Evolutionary conservation across 92 coral and sea anemone genomes (phyloP).

Genomic region (Siderastrea radians): DNA sequence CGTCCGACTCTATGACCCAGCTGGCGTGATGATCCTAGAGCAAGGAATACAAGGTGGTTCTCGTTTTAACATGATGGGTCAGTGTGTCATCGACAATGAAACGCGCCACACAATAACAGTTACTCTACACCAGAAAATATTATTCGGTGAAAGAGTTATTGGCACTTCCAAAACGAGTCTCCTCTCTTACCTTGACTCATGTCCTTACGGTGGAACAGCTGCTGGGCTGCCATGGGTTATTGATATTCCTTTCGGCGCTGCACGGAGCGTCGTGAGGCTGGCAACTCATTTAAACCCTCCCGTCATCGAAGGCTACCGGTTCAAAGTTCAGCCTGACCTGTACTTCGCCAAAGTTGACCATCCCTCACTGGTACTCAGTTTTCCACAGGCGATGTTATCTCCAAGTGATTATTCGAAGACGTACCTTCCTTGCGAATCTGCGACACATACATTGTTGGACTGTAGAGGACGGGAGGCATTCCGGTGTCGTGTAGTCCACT

Average conservation of each 20-base stretch:
- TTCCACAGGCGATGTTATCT: slow-evolving; percentile 45
- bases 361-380: slow-evolving; percentile 63
- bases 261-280: slow-evolving; percentile 14
- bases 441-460: slow-evolving; percentile 60
- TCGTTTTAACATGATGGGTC: background rate
- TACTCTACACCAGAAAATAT: slow-evolving; percentile 50
- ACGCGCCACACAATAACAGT: slow-evolving; percentile 21
- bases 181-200: slow-evolving; percentile 21
- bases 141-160: slow-evolving; percentile 41
- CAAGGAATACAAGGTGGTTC: slow-evolving; percentile 15
- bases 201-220: background rate
- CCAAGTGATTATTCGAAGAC: slow-evolving; percentile 34
- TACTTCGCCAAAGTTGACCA: slow-evolving; percentile 45
- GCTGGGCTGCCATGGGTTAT: slow-evolving; percentile 16
- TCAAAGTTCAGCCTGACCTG: slow-evolving; percentile 51
- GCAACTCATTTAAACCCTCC: slow-evolving; percentile 16
- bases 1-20: background rate
- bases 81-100: slow-evolving; percentile 28
- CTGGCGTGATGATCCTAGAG: background rate
- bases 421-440: slow-evolving; percentile 56
- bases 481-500: slow-evolving; percentile 66
- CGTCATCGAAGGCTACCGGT: slow-evolving; percentile 20
- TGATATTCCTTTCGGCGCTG: slow-evolving; percentile 11
- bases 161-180: slow-evolving; percentile 22
- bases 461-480: slow-evolving; percentile 63